Base-by-base conservation (phyloP, 2,888 invertebrate species). In the Parnassius smintheus region DNA sequence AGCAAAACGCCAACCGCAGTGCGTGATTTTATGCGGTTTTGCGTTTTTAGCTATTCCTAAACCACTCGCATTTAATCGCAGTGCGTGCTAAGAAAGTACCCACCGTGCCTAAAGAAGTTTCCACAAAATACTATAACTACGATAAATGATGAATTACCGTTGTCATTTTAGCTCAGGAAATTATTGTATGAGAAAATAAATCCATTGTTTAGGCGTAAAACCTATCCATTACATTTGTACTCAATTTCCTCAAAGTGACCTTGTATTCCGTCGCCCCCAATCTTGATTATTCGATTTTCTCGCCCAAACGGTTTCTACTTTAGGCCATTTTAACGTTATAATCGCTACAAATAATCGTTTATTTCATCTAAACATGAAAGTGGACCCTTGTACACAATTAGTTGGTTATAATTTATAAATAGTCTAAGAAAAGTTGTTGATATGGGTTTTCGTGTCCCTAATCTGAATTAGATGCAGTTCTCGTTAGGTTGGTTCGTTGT, bases 301-400 rank as follows among this genome's bases (percentile, higher is more conserved):
- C 66, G 68, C 68, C 61, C 62, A 51, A 58, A 64, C 48, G 45
- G 22, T 50, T 54, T 52, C 56, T 56, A 60, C 63, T 68, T 58
- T 58, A 51, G 63, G 59, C 64, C 59, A 56, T 59, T 59, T 59
- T 56, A 50, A 61, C 41, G 51, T 25, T 48, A 54, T 58, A 48
- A 52, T 49, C 55, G 50, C 50, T 46, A 44, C 54, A 62, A 59
- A 56, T 65, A 63, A 68, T 68, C 68, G 65, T 57, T 63, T 61
- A 66, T 65, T 48, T 42, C 65, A 68, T 68, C 68, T 59, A 50
- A 60, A 66, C 68, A 68, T 66, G 68, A 68, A 68, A 65, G 62
- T 48, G 61, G 58, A 59, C 54, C 61, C 64, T 66, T 66, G 66
- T 59, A 12, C 13, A 59, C 51, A 63, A 63, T 63, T 63, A 56